Base-by-base conservation (phyloP, 1,140 invertebrate genomes). In the Drosophila bifasciata region DNA sequence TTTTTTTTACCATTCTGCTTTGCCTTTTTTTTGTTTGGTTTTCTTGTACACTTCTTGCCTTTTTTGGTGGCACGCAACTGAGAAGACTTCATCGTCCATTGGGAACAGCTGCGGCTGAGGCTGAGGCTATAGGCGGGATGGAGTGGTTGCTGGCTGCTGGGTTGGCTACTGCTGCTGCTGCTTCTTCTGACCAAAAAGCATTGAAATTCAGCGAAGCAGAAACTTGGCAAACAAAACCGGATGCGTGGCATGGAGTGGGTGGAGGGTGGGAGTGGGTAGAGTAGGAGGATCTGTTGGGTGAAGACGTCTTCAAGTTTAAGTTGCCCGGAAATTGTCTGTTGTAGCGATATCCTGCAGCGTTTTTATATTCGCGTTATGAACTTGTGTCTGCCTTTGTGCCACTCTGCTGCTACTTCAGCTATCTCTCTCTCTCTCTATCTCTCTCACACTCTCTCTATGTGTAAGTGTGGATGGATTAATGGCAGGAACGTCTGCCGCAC, bases 301-400 rank as follows among this genome's bases (percentile, higher is more conserved):
- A 36, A 51, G 52, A 71, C 58, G 71, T 71, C 85, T 89, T 89
- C 66, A 75, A 81, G 71, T 89, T 80, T 73, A 85, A 89, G 85
- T 89, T 85, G 78, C 59, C 77, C 86, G 86, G 86, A 89, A 89
- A 89, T 89, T 89, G 86, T 89, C 85, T 85, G 86, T 89, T 89
- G 85, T 89, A 71, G 86, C 85, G 85, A 89, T 89, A 89, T 85
- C 86, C 86, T 89, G 80, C 86, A 89, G 85, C 77, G 76, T 89
- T 89, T 74, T 89, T 89, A 89, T 81, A 89, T 78, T 79, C 75
- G 80, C 86, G 77, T 89, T 89, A 89, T 89, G 85, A 89, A 89
- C 76, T 81, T 63, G 57, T 43, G 48, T 50, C 39, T 48, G 36
- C 48, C 55, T 57, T 15, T 64, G 17, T 9, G 58, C n/a, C n/a